Conservation (phyloP, 2,113 vertebrate species). For the Gasterosteus aculeatus region DNA sequence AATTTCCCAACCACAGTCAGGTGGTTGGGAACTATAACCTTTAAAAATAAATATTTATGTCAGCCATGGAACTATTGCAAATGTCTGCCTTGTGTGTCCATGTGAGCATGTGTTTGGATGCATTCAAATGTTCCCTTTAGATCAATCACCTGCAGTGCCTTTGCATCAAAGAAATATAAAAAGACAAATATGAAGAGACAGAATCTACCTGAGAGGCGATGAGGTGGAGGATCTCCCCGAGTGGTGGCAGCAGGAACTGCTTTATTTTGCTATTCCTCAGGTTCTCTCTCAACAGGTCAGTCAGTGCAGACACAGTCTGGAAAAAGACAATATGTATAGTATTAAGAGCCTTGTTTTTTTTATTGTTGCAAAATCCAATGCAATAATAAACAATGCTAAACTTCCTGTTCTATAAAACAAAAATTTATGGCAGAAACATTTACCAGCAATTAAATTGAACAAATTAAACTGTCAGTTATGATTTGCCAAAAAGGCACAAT, state of each 20-base stretch:
- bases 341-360: background rate
- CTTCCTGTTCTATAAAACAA: background rate
- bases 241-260: slow-evolving; percentile 68
- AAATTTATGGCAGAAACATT: background rate
- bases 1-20: background rate
- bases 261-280: slow-evolving; percentile 68
- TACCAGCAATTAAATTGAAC: background rate
- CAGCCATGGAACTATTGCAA: slow-evolving; percentile 2
- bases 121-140: background rate
- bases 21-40: background rate
- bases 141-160: background rate
- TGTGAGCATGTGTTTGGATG: background rate
- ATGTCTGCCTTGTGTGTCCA: background rate
- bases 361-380: slow-evolving; percentile 7
- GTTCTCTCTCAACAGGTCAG: slow-evolving; percentile 70
- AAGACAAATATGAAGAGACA: background rate
- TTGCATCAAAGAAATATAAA: background rate
- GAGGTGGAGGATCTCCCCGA: slow-evolving; percentile 69
- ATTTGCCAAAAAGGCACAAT: background rate
- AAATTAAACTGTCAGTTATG: background rate
- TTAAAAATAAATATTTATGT: background rate
- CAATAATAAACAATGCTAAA: background rate
- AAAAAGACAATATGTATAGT: slow-evolving; percentile 9
- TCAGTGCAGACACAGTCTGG: slow-evolving; percentile 63
- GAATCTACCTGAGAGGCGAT: slow-evolving; percentile 67